These are phyloP conservation scores for Chromobotia macracanthus DNA, from an alignment of 2,797 vertebrate species.

Conservation along the genomic window DNA sequence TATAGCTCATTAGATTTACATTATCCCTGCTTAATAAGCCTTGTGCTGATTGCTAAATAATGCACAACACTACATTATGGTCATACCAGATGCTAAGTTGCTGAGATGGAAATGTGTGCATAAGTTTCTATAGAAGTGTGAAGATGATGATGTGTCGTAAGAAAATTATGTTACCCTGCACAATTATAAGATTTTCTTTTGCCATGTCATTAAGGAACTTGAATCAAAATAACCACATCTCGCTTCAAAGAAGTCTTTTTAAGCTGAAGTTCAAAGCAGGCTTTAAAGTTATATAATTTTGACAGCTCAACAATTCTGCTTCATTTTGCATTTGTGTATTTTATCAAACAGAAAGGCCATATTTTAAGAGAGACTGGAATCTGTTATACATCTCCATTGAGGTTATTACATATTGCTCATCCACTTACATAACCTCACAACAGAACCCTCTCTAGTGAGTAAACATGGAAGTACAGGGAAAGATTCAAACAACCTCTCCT, in stretches of 20 bases:
- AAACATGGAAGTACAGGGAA: constrained; percentile 19
- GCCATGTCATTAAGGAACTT: constrained; percentile 22
- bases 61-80: constrained; percentile 74
- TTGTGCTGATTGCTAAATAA: constrained; percentile 80
- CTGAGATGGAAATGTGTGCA: constrained; percentile 47
- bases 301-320: constrained; percentile 32
- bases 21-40: constrained; percentile 79
- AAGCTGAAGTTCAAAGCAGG: constrained; percentile 25
- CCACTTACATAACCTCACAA: constrained; percentile 48
- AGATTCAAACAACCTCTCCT: constrained; percentile 26
- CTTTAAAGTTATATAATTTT: constrained; percentile 40
- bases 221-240: constrained; percentile 27
- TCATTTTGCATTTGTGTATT: constrained; percentile 36
- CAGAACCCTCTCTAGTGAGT: constrained; percentile 38
- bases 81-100: constrained; percentile 73
- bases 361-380: constrained; percentile 29
- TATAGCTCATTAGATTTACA: constrained; percentile 83
- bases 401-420: constrained; percentile 46
- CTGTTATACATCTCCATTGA: constrained; percentile 43
- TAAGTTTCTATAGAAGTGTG: constrained; percentile 1
- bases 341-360: constrained; percentile 3
- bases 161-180: constrained; percentile 11
- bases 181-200: constrained; percentile 14
- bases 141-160: constrained; percentile 20
- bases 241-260: constrained; percentile 23